Base-by-base conservation (phyloP, 2,888 invertebrate species). In the Tetanocera ferruginea region DNA sequence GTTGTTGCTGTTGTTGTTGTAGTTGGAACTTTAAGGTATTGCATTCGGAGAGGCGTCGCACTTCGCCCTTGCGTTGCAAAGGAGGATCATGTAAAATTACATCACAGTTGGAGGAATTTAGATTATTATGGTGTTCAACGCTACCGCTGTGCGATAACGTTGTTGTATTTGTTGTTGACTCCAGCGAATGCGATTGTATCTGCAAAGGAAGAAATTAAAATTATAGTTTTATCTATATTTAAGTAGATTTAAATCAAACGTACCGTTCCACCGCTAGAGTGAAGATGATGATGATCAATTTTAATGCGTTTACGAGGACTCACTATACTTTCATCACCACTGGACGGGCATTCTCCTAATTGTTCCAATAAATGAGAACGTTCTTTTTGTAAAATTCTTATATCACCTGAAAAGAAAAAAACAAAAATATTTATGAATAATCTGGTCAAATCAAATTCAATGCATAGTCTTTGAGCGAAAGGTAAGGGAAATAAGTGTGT, bases 281-380 rank as follows among this genome's bases (percentile, higher is more conserved):
- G 73, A 25, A 62, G 11, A 62, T 73, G 49, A 73, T 72, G 72
- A 60, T 73, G 90, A 83, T 93, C 93, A 83, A 93, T 90, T 88
- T 93, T 93, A 80, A 92, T 90, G 79, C 93, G 91, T 87, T 94
- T 94, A 86, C 93, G 93, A 79, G 93, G 93, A 83, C 92, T 92
- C 82, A 93, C 91, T 83, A 92, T 87, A 83, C 85, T 85, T 87
- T 94, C 94, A 88, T 94, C 94, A 80, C 93, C 93, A 86, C 93
- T 93, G 87, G 93, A 93, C 84, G 92, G 92, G 90, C 93, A 93
- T 85, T 94, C 94, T 86, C 93, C 93, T 84, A 93, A 91, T 87
- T 94, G 93, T 87, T 94, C 94, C 82, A 94, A 90, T 78, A 94
- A 90, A 86, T 93, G 93, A 70, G 93, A 93, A 72, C 94, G 91